Base-by-base conservation (phyloP, 35 echinoderm and acorn worm species). In the Apostichopus californicus region DNA sequence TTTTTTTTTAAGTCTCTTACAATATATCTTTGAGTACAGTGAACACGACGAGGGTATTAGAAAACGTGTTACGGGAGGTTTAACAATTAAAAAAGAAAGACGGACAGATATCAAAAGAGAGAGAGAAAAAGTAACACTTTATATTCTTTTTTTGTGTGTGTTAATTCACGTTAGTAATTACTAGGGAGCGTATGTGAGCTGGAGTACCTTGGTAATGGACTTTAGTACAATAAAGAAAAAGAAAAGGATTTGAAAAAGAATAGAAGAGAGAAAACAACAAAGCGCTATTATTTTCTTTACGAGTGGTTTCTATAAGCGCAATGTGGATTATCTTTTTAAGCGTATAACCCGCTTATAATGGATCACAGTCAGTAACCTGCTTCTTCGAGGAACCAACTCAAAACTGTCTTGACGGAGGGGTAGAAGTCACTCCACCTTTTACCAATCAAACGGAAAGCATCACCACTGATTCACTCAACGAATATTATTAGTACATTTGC, bases 131-230 rank as follows among this genome's bases (percentile, higher is more conserved):
- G 17, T 85, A 85, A 85, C 81, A 85, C 81, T 59, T 85, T 85
- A 85, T 56, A 54, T 21, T 85, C 58, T 85, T 54, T 34, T 34
- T 34, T 34, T 34, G 28, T 34, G 24, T 25, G 34, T 46, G 34
- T 46, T 58, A 58, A 58, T 58, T 56, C 18, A 59, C 55, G 57
- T 85, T 85, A 85, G 81, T 12, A 60, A 56, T 85, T 17, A 85
- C 81, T 22, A n/a, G 55, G 81, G 81, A 56, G 20, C 34, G 58
- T 58, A 85, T 59, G 57, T 46, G 34, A 46, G 54, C 1, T 58
- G 56, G 81, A 85, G 13, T 85, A 55, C 17, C 17, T 60, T 85
- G 81, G 81, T 85, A 85, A 85, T 85, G 81, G 81, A 85, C 81
- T 58, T 85, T 85, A 22, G 71, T 61, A 75, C 14, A 6, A 20